Evolutionary conservation across 2,113 vertebrate species (phyloP).

Genomic region (Prolemur simus): DNA sequence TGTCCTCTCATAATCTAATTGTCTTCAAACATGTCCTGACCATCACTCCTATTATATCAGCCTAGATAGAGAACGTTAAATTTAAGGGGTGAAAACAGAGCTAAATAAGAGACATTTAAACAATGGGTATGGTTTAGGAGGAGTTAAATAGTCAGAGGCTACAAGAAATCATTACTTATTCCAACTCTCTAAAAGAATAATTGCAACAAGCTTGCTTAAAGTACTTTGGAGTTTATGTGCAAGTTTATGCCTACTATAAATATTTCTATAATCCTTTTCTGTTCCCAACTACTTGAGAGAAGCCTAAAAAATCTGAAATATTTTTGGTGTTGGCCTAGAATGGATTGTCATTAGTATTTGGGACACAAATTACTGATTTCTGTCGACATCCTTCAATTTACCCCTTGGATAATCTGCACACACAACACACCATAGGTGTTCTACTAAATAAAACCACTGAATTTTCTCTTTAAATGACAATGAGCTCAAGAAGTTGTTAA

Average conservation of each 20-base stretch:
- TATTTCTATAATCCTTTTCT: constrained; percentile 42
- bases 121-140: not conserved
- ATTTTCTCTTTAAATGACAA: not conserved
- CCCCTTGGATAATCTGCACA: not conserved
- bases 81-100: not conserved
- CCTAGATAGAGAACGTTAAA: not conserved
- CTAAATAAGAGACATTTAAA: not conserved
- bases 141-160: not conserved
- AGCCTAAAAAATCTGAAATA: constrained; percentile 15
- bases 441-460: not conserved
- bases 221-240: constrained; percentile 43
- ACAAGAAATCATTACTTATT: constrained; percentile 5
- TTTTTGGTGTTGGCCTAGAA: constrained; percentile 35
- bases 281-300: not conserved
- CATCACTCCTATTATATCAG: not conserved
- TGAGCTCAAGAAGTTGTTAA: not conserved
- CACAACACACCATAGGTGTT: not conserved
- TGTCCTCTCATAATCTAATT: not conserved
- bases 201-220: not conserved
- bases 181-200: constrained; percentile 23
- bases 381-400: not conserved
- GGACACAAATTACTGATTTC: not conserved
- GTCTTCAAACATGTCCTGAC: not conserved
- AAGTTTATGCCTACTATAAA: constrained; percentile 55
- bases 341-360: constrained; percentile 27